Percentiles rank a stretch among this genome's conserved stretches.
Conservation (phyloP, 2,113 vertebrate species). For the Corvus moneduloides region DNA sequence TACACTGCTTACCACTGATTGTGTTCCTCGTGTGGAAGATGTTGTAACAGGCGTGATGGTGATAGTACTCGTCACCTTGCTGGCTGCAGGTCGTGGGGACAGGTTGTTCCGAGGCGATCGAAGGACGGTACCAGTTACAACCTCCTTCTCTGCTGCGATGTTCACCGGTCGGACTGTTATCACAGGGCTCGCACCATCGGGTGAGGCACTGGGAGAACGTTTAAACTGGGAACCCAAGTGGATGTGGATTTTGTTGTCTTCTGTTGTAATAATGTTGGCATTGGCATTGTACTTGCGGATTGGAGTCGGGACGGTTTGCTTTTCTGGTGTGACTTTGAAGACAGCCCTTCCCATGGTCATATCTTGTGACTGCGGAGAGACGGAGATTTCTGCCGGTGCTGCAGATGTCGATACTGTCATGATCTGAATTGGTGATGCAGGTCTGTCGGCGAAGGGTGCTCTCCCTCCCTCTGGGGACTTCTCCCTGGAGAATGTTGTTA, state of each 20-base stretch:
- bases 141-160: conserved; percentile 78
- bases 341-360: conserved; percentile 79
- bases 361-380: conserved; percentile 78
- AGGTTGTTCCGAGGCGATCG: conserved; percentile 80
- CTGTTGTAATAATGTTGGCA: conserved; percentile 89
- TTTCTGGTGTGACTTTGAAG: conserved; percentile 88
- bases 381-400: conserved; percentile 71
- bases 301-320: conserved; percentile 73
- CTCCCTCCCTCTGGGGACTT: conserved; percentile 77
- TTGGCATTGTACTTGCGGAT: conserved; percentile 84
- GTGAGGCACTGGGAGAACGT: conserved; percentile 51
- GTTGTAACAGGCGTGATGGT: conserved; percentile 88
- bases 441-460: conserved; percentile 68
- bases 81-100: conserved; percentile 67
- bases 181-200: conserved; percentile 73
- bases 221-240: conserved; percentile 89
- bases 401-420: conserved; percentile 87
- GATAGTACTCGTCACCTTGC: conserved; percentile 94
- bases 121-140: conserved; percentile 84
- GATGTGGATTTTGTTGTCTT: conserved; percentile 98
- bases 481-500: conserved; percentile 89
- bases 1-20: conserved; percentile 82
- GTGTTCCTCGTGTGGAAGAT: conserved; percentile 80
- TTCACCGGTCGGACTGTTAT: conserved; percentile 81
- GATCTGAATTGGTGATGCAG: conserved; percentile 86